These are phyloP conservation scores for Cyaniris semiargus DNA, from an alignment of 2,888 invertebrate genomes.

Conservation along the genomic window DNA sequence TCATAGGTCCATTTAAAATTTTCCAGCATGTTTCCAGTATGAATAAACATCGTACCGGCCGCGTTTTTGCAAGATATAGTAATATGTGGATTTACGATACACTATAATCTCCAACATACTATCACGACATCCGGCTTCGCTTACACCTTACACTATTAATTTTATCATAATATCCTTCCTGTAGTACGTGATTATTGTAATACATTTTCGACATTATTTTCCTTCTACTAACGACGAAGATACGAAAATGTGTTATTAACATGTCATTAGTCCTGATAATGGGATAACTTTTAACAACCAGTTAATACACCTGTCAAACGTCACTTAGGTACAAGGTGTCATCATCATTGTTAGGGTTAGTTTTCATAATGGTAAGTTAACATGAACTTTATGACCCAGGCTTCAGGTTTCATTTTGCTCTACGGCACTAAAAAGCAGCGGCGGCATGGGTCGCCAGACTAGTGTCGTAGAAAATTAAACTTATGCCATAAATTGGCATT, in stretches of 20 bases:
- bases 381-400: no score
- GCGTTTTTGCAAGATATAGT: not conserved
- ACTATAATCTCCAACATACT: not conserved
- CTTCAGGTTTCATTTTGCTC: no score
- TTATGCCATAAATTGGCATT: no score
- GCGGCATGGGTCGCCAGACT: no score
- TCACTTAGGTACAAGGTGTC: no score
- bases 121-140: not conserved
- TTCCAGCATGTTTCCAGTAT: no score
- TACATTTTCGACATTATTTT: not conserved
- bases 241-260: not conserved
- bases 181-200: not conserved
- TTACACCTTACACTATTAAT: not conserved
- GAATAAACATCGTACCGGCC: no score
- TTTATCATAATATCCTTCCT: not conserved
- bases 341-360: no score
- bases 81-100: not conserved
- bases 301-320: not conserved
- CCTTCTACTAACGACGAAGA: not conserved
- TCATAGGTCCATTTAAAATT: no score
- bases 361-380: no score
- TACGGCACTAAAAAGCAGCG: no score
- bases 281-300: not conserved
- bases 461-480: no score
- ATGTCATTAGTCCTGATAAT: not conserved